Base-by-base conservation (phyloP, 2,113 vertebrate species). In the Lepus timidus region DNA sequence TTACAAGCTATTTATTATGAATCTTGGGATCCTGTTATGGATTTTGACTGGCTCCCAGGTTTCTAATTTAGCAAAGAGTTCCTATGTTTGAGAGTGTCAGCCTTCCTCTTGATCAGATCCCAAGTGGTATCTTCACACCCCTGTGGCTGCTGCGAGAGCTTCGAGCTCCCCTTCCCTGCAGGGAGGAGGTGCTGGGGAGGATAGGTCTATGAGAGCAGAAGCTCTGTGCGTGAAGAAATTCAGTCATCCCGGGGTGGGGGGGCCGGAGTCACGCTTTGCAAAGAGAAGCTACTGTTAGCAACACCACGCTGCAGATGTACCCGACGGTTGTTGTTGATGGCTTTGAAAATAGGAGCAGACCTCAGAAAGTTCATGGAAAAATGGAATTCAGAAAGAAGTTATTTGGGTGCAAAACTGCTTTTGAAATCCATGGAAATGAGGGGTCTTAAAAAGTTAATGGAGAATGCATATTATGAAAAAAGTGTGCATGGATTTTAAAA, bases 1-100 rank as follows among this genome's bases (percentile, higher is more conserved):
- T 98, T 98, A 98, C 93, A 97, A 97, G 95, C 97, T 98, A 98
- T 98, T 98, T 98, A 97, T 98, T 98, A 95, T 97, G 98, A 97
- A 98, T 97, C 94, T 96, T 96, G 97, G 96, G 97, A 97, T 98
- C 94, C 90, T 95, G 82, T 97, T 97, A 96, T 95, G 95, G 93
- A 97, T 97, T 97, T 95, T 98, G 97, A 97, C 94, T 95, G 96
- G 95, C 96, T 98, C 96, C 94, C 95, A 97, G 95, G 85, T 97
- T 98, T 97, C 97, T 97, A 96, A 97, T 96, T 98, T 97, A 98
- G 97, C 93, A 89, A 95, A 96, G 0, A 0, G 79, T 94, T 97
- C 95, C 86, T 97, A 31, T 95, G 95, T 96, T 96, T 97, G 85
- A 96, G 92, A 90, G 39, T 91, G 79, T 96, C 82, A 91, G 70